phyloP scores from a whole-genome alignment of 2,888 invertebrate genomes.

The Cremastinae sp. region DNA sequence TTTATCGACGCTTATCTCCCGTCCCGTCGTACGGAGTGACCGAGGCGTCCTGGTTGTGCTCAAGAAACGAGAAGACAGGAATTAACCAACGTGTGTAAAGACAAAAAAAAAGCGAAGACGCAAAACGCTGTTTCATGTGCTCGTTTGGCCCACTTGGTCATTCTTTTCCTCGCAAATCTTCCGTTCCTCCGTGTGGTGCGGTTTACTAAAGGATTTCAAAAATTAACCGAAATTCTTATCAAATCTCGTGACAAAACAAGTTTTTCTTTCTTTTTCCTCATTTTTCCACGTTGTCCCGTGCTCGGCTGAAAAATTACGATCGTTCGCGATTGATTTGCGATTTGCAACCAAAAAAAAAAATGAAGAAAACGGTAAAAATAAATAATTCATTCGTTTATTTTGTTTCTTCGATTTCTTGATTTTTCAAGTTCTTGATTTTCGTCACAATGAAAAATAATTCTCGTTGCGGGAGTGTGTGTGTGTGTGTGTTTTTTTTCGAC shows the following conservation, averaged over 20 bases:
- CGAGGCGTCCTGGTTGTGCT: no score
- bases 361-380: neutral
- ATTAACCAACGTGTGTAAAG: slow-evolving; percentile 16
- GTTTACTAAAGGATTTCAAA: neutral
- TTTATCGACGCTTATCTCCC: neutral
- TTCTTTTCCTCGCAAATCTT: slow-evolving; percentile 44
- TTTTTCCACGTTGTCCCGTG: neutral
- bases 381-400: neutral
- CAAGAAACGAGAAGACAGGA: neutral
- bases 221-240: neutral
- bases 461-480: neutral
- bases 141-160: slow-evolving; percentile 63
- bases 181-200: neutral
- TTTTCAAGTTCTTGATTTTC: neutral
- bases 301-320: neutral
- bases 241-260: neutral
- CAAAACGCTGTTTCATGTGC: slow-evolving; percentile 72
- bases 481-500: slow-evolving; percentile 27
- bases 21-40: no score
- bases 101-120: slow-evolving; percentile 63
- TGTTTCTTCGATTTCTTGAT: neutral
- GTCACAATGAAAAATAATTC: neutral
- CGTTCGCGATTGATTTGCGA: neutral
- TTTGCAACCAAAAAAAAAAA: neutral
- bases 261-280: neutral